These are phyloP conservation scores for Vulpes vulpes DNA, from an alignment of 2,113 vertebrate species.

Conservation along the genomic window DNA sequence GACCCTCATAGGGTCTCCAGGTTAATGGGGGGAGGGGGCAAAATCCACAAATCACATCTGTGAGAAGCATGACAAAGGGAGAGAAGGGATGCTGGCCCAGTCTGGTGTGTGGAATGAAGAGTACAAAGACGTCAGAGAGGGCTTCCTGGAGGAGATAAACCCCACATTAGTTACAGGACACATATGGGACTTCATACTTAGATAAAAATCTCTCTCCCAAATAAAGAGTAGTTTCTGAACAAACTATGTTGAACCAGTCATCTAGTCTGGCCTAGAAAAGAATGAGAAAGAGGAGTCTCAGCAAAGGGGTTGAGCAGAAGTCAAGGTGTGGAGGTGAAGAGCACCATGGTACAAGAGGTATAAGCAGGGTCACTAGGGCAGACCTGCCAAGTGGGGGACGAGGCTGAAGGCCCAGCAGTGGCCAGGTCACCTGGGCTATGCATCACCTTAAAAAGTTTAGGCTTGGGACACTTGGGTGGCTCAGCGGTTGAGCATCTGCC, in stretches of 20 bases:
- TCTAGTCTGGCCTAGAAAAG: neutral
- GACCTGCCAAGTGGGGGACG: rapidly evolving
- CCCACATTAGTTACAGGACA: neutral
- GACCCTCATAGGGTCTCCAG: neutral
- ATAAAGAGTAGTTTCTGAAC: neutral
- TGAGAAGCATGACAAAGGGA: neutral
- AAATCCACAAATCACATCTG: conserved; percentile 1
- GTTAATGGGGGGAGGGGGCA: neutral
- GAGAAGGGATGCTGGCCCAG: neutral
- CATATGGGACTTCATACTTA: neutral
- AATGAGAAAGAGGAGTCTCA: neutral
- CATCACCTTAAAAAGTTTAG: neutral
- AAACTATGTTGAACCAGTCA: neutral
- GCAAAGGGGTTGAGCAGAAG: neutral
- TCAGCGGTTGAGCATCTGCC: no score
- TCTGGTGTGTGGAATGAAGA: neutral
- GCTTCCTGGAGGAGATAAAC: neutral
- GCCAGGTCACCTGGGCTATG: neutral
- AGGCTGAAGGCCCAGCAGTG: neutral
- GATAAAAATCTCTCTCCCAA: neutral
- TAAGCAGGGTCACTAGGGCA: no score
- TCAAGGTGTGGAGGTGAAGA: neutral
- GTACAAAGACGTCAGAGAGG: neutral
- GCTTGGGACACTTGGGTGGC: no score
- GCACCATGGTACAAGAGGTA: neutral